Evolutionary conservation across 1,140 invertebrate species (phyloP).

Genomic region (Pemphigus obesinymphae): DNA sequence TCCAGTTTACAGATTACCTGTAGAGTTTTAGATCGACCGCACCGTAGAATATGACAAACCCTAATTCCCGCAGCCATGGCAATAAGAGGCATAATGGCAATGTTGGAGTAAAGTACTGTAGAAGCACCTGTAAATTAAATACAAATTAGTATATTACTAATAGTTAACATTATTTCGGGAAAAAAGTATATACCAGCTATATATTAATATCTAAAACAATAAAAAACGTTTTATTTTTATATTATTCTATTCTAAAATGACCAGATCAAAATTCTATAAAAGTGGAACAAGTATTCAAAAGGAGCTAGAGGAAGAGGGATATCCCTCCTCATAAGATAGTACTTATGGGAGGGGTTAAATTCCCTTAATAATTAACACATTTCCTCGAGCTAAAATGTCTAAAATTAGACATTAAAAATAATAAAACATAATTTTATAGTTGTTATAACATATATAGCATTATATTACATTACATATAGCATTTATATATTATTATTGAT

Average conservation of each 20-base stretch:
- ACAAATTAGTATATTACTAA: too few species aligned
- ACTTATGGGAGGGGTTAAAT: background rate
- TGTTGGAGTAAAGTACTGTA: background rate
- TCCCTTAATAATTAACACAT: background rate
- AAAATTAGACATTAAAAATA: background rate
- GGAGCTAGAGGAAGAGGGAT: background rate
- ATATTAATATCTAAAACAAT: too few species aligned
- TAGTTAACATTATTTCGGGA: too few species aligned
- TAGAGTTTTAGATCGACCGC: constrained; percentile 85
- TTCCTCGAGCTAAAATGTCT: background rate
- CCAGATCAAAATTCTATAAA: background rate
- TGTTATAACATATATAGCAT: background rate
- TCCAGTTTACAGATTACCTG: too few species aligned
- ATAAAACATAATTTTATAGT: background rate
- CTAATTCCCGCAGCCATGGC: constrained; percentile 83
- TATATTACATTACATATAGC: too few species aligned
- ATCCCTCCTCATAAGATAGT: background rate
- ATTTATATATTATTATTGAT: background rate
- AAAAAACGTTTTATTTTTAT: too few species aligned
- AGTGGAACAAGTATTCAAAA: background rate
- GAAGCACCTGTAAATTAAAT: background rate
- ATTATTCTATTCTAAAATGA: too few species aligned
- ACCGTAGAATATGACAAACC: constrained; percentile 86
- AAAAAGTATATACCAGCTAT: too few species aligned
- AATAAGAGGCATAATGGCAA: constrained; percentile 63